Percentiles rank a stretch among this genome's conserved stretches.
Conservation (phyloP, 1,140 invertebrate species). For the Ladona fulva region DNA sequence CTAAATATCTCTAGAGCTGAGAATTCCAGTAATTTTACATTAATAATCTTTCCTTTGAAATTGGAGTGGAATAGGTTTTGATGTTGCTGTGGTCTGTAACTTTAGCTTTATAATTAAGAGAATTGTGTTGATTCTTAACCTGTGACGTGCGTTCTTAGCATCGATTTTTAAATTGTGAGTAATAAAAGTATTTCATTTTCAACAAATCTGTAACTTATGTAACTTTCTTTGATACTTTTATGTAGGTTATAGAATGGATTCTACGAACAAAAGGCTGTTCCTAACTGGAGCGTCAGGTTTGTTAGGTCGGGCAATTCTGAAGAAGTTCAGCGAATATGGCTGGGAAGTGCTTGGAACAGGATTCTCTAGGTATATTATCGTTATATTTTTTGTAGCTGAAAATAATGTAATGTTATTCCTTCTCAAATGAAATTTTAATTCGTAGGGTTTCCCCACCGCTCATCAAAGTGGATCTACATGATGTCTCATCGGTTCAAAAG, state of each 20-base stretch:
- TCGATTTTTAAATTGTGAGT: too few relatives aligned
- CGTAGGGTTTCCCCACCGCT: conserved; percentile 28
- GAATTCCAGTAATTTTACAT: too few relatives aligned
- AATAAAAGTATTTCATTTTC: too few relatives aligned
- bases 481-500: conserved; percentile 30
- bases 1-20: too few relatives aligned
- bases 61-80: too few relatives aligned
- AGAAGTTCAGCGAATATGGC: conserved; percentile 29
- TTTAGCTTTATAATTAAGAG: too few relatives aligned
- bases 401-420: background rate
- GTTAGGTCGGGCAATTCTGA: conserved; percentile 37
- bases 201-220: too few relatives aligned
- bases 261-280: conserved; percentile 25
- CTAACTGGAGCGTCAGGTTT: conserved; percentile 45
- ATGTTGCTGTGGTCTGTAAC: too few relatives aligned
- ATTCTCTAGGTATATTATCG: conserved; percentile 32
- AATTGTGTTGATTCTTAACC: too few relatives aligned
- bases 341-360: conserved; percentile 39
- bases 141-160: too few relatives aligned
- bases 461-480: conserved; percentile 36
- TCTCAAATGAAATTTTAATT: conserved; percentile 13
- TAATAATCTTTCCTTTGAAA: too few relatives aligned
- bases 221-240: too few relatives aligned
- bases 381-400: background rate
- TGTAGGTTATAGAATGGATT: background rate